A percentile compares a stretch with the other conserved stretches of the same genome.
phyloP scores from a whole-genome alignment of 2,113 vertebrate genomes.

The Cromileptes altivelis region DNA sequence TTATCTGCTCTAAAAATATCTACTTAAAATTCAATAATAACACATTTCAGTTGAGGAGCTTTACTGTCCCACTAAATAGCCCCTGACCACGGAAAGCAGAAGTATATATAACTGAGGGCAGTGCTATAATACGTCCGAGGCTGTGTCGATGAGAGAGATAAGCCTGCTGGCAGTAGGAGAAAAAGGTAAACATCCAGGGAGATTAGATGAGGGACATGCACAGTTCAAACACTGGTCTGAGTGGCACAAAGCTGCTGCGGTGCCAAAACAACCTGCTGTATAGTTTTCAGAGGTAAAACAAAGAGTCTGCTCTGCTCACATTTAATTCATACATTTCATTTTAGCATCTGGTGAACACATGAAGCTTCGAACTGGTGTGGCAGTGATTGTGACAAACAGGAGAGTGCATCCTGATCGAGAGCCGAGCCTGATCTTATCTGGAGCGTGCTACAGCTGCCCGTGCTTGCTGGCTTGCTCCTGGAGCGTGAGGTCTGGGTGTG shows the following conservation, averaged over 20 bases:
- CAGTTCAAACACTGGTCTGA: slow-evolving; percentile 63
- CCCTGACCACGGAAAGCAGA: slow-evolving; percentile 61
- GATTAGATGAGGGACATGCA: slow-evolving; percentile 71
- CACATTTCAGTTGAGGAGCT: slow-evolving; percentile 46
- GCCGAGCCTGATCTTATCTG: slow-evolving; percentile 70
- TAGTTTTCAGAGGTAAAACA: slow-evolving; percentile 40
- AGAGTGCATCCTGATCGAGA: slow-evolving; percentile 22
- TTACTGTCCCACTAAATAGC: slow-evolving; percentile 57
- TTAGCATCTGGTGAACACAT: slow-evolving; percentile 2
- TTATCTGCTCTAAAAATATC: slow-evolving; percentile 35
- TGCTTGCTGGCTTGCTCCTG: slow-evolving; percentile 43
- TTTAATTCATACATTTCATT: slow-evolving; percentile 21
- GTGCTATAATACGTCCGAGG: slow-evolving; percentile 53
- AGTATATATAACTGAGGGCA: slow-evolving; percentile 60
- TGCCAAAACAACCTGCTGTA: slow-evolving; percentile 32
- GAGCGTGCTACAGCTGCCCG: slow-evolving; percentile 59
- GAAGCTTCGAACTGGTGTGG: slow-evolving; percentile 1
- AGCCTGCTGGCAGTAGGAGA: slow-evolving; percentile 45
- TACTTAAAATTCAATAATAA: slow-evolving; percentile 48
- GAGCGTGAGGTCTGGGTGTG: slow-evolving; percentile 73
- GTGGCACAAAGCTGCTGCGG: slow-evolving; percentile 47
- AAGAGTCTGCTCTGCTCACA: background rate
- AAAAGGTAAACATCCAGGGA: slow-evolving; percentile 76
- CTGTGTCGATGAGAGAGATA: slow-evolving; percentile 68
- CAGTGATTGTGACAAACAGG: slow-evolving; percentile 21